Evolutionary conservation across 2,888 invertebrate species (phyloP), one percentile per base, ranked within the genome.

Genomic region (Pyrocoelia pectoralis): DNA sequence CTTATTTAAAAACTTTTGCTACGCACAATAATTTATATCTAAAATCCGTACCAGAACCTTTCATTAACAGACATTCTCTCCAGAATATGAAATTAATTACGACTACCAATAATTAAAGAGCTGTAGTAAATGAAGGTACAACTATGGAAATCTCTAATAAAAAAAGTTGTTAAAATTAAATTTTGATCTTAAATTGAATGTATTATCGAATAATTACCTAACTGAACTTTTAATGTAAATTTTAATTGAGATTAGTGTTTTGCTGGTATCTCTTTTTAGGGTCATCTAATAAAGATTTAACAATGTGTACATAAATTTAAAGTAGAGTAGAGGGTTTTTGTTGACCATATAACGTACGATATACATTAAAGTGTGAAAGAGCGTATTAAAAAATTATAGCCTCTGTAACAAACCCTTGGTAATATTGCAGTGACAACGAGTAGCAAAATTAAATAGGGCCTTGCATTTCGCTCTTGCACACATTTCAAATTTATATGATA

Each of bases 401-500:
- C 40, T 48, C 43, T 5, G 4, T 17, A 46, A 17, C 17, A 18
- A 51, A 58, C 52, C 52, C 29, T 58, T 29, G 58, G 29, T 13
- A 24, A 38, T 52, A 40, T 38, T 53, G 56, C 51, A 56, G 49
- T 57, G 53, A 56, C 61, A 56, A 49, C 52, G n/a, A 18, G 48
- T 19, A 56, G 18, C 56, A 38, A 56, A 62, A 62, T 65, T 62
- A 62, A 48, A 57, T 19, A 41, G 59, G 28, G 53, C 56, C 49
- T 54, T 64, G 59, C 49, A 56, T 60, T 61, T 15, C 54, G 15
- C 8, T 33, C 24, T 28, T 56, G 51, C 43, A 48, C 41, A 41
- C 53, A 56, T 61, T 65, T 65, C 61, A 65, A 57, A 61, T 65
- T 60, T 60, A 60, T 53, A 57, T 61, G 61, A 61, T 61, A 56